Percentiles rank a stretch among this genome's conserved stretches.
phyloP scores from a whole-genome alignment of 2,888 invertebrate genomes.

The Smittia sp. region DNA sequence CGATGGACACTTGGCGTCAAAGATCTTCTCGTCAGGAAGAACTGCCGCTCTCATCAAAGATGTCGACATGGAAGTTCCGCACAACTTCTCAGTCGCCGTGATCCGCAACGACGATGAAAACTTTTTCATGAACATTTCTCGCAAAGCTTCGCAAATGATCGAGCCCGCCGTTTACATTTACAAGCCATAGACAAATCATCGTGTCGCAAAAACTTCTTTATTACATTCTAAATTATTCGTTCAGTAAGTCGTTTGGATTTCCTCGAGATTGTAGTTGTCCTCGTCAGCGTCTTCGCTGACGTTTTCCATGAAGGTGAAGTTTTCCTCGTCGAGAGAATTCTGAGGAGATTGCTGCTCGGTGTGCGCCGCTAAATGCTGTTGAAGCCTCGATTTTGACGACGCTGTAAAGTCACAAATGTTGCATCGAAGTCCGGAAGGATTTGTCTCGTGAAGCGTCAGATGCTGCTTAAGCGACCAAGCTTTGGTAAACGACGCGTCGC shows the following conservation, averaged over 20 bases:
- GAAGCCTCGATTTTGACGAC: neutral
- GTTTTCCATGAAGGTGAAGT: neutral
- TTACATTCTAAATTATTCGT: neutral
- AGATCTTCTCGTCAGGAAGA: neutral
- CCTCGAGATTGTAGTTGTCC: neutral
- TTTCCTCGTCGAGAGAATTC: neutral
- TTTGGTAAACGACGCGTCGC: conserved; percentile 34
- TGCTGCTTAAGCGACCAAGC: conserved; percentile 32
- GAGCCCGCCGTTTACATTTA: neutral
- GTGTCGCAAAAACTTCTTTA: neutral
- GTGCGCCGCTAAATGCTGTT: neutral
- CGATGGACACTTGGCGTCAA: neutral
- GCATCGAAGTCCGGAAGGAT: neutral
- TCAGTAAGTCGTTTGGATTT: neutral
- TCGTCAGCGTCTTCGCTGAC: neutral
- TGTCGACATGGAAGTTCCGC: neutral
- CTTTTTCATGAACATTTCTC: neutral
- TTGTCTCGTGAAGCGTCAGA: conserved; percentile 10
- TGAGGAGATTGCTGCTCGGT: neutral
- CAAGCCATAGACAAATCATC: neutral
- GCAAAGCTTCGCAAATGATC: neutral
- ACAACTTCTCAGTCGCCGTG: neutral
- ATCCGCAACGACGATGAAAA: neutral
- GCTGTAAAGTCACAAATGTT: conserved; percentile 20
- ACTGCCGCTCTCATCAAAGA: neutral